Base-by-base conservation (phyloP, 2,113 vertebrate species). In the Cavia porcellus region DNA sequence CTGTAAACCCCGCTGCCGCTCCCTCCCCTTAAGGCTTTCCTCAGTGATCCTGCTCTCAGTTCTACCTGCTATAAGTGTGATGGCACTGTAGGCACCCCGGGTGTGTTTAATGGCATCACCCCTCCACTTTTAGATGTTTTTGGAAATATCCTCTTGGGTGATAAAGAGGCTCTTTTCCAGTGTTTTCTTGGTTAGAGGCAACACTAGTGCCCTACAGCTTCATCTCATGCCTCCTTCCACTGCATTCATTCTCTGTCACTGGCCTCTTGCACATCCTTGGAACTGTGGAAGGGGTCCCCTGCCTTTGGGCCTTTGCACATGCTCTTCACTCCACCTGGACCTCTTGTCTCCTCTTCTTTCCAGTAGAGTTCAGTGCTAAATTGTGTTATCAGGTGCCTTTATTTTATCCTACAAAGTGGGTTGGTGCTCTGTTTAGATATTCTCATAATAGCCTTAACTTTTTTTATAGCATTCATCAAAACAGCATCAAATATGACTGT, bases 1-100 rank as follows among this genome's bases (percentile, higher is more conserved):
- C 55, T 86, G 20, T 92, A 28, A 45, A 28, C 8, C 2, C 32
- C 17, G 32, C 47, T 13, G n/a, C 24, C 52, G 5, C 4, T 17
- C 61, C 62, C 38, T 17, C 25, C 45, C 0, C 3, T 13, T 3
- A 5, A 0, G 0, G 1, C 28, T 57, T 12, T 61, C 10, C 35
- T n/a, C 45, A 70, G 50, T 4, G 32, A 47, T 3, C 7, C 25
- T 15, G 4, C 25, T 24, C 5, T 35, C 17, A 3, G 1, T 55
- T 74, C 3, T 8, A n/a, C 25, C 74, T 38, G 1, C 74, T 22
- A 11, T 10, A 2, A 1, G 2, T 10, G 8, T 32, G 50, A 32
- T 25, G 81, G 28, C 1, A 20, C 59, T 0, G 0, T 30, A 13
- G 47, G 25, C 19, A 52, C 64, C 61, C 66, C 79, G 22, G 10